phyloP scores from a whole-genome alignment of 2,113 vertebrate genomes.

The Vulpes vulpes region DNA sequence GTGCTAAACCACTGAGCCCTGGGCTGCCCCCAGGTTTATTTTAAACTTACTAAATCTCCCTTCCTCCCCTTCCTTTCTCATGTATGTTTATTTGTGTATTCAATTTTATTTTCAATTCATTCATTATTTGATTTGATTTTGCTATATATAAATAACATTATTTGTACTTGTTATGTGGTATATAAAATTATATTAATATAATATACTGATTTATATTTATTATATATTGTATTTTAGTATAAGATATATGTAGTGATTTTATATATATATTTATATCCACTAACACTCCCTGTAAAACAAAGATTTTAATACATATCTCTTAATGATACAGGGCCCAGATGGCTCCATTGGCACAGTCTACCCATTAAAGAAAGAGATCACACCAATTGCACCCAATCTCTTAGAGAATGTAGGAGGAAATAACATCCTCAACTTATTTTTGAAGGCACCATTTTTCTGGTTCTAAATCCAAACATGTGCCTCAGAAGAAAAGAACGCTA shows the following conservation, averaged over 20 bases:
- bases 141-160: neutral
- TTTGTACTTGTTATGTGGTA: neutral
- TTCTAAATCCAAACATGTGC: constrained; percentile 16
- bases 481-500: neutral
- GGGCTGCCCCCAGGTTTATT: neutral
- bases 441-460: neutral
- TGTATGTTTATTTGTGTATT: neutral
- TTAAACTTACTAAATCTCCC: neutral
- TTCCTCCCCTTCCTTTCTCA: neutral
- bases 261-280: neutral
- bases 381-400: neutral
- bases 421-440: neutral
- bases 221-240: neutral
- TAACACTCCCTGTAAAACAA: neutral
- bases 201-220: neutral
- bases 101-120: neutral
- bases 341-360: neutral
- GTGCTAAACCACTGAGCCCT: no score
- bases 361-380: neutral
- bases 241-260: neutral
- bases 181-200: neutral
- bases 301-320: neutral
- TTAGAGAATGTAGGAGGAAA: neutral
- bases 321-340: neutral
- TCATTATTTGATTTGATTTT: neutral